Evolutionary conservation across 2,888 invertebrate species (phyloP), one percentile per base, ranked within the genome.

Genomic region (Azorinus chamasolen): DNA sequence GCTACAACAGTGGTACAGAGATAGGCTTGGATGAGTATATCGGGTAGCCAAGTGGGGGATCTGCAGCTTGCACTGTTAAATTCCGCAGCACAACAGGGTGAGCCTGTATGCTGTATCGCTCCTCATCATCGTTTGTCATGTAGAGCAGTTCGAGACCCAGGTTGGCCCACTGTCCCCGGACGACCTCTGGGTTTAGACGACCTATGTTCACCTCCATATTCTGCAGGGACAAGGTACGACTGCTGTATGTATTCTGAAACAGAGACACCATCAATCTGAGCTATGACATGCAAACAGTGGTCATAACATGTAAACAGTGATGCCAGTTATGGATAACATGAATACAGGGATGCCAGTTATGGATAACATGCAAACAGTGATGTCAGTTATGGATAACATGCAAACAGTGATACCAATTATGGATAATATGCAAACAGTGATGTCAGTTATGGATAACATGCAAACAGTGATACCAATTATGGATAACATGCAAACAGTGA

Each of bases 51-150:
- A 94, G 89, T 1, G 94, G 94, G 43, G 93, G 93, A 84, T 93
- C 93, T 8, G 93, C 93, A 16, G 93, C 92, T 83, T 94, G 93
- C 3, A 93, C 92, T 2, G 93, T 93, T 14, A 94, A 88, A 80
- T 94, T 94, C 12, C 94, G 87, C 24, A 94, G 87, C 24, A 93
- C 87, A 32, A 90, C 88, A 1, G 93, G 91, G 71, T 94, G 93
- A 41, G 93, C 93, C 86, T 93, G 93, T 63, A 94, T 94, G 71
- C 93, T 93, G 90, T 94, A 94, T 46, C 94, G 87, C 79, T 94
- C 94, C 83, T 94, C 94, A 82, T 94, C 94, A 83, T 94, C 94
- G 70, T 94, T 94, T 54, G 94, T 94, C 83, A 94, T 88, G 85
- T 94, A 94, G 37, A 94, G 89, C 27, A 94, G 88, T 85, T 94